These are phyloP conservation scores for Spilogale gracilis DNA, from an alignment of 2,113 vertebrate species.

Conservation along the genomic window DNA sequence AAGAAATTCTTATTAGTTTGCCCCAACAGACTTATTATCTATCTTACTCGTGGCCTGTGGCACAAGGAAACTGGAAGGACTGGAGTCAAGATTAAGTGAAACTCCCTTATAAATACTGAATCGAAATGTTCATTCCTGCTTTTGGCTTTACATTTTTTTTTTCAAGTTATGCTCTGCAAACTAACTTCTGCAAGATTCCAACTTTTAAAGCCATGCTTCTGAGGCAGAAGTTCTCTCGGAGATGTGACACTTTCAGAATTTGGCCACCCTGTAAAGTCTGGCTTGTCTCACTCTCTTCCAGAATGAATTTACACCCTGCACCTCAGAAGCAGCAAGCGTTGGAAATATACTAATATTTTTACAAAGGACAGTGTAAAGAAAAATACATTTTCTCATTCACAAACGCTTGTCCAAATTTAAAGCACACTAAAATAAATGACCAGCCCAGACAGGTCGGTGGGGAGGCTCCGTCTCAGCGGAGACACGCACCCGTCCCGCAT, in stretches of 20 bases:
- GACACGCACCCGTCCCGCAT: not conserved
- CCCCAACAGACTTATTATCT: not conserved
- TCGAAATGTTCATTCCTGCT: not conserved
- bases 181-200: not conserved
- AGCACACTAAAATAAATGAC: not conserved
- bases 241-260: not conserved
- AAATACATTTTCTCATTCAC: not conserved
- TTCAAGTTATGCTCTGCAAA: not conserved
- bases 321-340: not conserved
- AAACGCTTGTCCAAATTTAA: not conserved
- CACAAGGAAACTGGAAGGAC: not conserved
- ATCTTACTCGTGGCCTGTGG: not conserved
- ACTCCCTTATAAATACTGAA: not conserved
- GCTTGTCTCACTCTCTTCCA: not conserved
- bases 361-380: not conserved
- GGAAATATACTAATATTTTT: not conserved
- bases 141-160: not conserved
- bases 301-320: not conserved
- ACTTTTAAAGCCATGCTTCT: not conserved
- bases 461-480: not conserved
- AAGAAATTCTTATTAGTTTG: not conserved
- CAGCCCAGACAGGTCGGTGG: not conserved
- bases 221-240: not conserved
- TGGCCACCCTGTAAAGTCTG: not conserved
- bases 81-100: not conserved